Evolutionary conservation across 1,140 invertebrate species (phyloP).

Genomic region (Chironomus striatipennis): DNA sequence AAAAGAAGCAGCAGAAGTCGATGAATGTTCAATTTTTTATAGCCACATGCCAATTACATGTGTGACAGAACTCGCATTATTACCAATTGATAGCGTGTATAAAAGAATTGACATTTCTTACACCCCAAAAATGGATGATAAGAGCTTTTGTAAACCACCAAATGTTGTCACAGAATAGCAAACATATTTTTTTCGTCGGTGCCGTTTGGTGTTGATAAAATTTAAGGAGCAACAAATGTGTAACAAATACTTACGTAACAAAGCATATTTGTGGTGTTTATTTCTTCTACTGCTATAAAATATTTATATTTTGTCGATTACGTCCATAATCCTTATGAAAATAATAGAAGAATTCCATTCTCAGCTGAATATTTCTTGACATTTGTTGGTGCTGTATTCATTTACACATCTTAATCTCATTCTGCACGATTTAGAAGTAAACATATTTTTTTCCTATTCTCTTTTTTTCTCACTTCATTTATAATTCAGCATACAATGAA

Average conservation of each 20-base stretch:
- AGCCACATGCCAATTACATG: slow-evolving; percentile 1
- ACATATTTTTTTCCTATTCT: too few species aligned
- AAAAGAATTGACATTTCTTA: not conserved
- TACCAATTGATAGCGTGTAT: not conserved
- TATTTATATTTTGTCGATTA: slow-evolving; percentile 17
- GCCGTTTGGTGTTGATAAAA: not conserved
- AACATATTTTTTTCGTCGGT: too few species aligned
- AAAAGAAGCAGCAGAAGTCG: not conserved
- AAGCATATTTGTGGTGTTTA: slow-evolving; percentile 4
- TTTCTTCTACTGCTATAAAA: slow-evolving; percentile 12
- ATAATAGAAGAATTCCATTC: slow-evolving; percentile 1
- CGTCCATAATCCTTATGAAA: slow-evolving; percentile 22
- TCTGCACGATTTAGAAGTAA: too few species aligned
- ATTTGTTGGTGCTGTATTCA: too few species aligned
- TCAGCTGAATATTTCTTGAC: not conserved
- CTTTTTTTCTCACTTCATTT: too few species aligned
- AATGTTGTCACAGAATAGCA: too few species aligned
- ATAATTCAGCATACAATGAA: too few species aligned
- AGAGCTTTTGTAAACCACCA: not conserved
- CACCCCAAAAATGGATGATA: not conserved
- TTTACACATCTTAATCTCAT: too few species aligned
- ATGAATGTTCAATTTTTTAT: slow-evolving; percentile 10
- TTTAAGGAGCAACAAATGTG: not conserved
- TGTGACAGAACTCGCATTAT: not conserved
- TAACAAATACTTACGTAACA: slow-evolving; percentile 11